Conservation (phyloP, 2,888 invertebrate species). For the Drosophila anomalata region DNA sequence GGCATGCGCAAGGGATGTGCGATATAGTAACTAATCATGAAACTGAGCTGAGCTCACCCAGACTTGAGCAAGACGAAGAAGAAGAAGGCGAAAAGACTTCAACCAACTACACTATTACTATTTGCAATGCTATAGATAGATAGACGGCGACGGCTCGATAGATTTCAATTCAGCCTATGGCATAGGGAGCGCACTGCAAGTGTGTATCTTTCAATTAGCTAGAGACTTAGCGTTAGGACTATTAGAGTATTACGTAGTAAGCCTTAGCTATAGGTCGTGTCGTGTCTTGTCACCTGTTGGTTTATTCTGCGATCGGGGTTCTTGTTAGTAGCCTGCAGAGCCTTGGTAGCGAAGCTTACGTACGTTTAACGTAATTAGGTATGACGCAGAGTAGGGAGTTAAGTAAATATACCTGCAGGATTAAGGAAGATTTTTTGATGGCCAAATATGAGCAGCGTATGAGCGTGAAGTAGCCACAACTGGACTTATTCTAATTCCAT, state of each 20-base stretch:
- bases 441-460: not conserved
- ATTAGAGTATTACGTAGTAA: conserved; percentile 56
- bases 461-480: not conserved
- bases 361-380: conserved; percentile 71
- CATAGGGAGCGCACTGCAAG: conserved; percentile 49
- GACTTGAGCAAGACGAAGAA: conserved; percentile 32
- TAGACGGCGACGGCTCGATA: conserved; percentile 14
- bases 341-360: conserved; percentile 70
- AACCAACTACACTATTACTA: conserved; percentile 57
- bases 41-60: conserved; percentile 68
- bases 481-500: conserved; percentile 17
- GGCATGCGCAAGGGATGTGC: conserved; percentile 92
- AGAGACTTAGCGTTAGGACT: conserved; percentile 42
- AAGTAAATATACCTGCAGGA: not conserved
- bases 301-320: conserved; percentile 37
- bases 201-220: conserved; percentile 59
- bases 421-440: not conserved
- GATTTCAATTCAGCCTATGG: conserved; percentile 31
- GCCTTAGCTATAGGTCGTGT: conserved; percentile 38
- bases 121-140: conserved; percentile 64
- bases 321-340: conserved; percentile 51
- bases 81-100: conserved; percentile 61
- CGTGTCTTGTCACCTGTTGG: conserved; percentile 24
- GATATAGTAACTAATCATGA: conserved; percentile 86
- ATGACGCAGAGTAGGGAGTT: conserved; percentile 13